These are phyloP conservation scores for Atractosteus spatula DNA, from an alignment of 2,113 vertebrate genomes.

Conservation along the genomic window DNA sequence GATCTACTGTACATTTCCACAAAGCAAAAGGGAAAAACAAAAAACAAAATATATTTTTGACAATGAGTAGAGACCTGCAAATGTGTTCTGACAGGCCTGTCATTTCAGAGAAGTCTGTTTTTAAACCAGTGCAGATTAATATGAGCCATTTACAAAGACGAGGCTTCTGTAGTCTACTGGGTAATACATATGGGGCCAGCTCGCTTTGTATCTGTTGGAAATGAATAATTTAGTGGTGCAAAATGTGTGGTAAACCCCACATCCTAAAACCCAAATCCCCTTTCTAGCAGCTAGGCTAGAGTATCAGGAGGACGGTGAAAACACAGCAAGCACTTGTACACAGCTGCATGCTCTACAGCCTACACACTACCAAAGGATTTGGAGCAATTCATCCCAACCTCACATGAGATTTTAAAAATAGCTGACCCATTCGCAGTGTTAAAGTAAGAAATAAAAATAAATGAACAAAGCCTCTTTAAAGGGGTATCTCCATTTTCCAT, in stretches of 20 bases:
- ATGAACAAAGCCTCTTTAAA: too few relatives aligned
- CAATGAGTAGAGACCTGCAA: too few relatives aligned
- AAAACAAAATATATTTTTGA: too few relatives aligned
- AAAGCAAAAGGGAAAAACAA: too few relatives aligned
- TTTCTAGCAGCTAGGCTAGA: not conserved
- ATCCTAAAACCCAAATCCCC: not conserved
- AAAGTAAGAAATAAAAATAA: too few relatives aligned
- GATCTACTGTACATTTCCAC: too few relatives aligned
- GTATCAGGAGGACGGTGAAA: not conserved
- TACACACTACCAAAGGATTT: not conserved
- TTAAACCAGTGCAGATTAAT: too few relatives aligned
- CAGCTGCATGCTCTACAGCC: not conserved
- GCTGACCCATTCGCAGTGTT: not conserved
- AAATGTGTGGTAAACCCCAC: too few relatives aligned
- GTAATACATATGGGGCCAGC: not conserved
- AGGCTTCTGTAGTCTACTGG: not conserved
- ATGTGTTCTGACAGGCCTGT: too few relatives aligned
- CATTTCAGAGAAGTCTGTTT: too few relatives aligned
- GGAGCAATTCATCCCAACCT: not conserved
- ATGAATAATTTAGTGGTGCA: not conserved
- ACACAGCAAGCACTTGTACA: not conserved
- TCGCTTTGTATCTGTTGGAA: not conserved
- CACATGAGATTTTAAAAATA: not conserved
- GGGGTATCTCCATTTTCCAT: too few relatives aligned
- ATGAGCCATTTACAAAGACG: too few relatives aligned